Percentiles rank a stretch among this genome's conserved stretches.
phyloP scores from a whole-genome alignment of 1,140 invertebrate genomes.

The Neodiprion virginianus region DNA sequence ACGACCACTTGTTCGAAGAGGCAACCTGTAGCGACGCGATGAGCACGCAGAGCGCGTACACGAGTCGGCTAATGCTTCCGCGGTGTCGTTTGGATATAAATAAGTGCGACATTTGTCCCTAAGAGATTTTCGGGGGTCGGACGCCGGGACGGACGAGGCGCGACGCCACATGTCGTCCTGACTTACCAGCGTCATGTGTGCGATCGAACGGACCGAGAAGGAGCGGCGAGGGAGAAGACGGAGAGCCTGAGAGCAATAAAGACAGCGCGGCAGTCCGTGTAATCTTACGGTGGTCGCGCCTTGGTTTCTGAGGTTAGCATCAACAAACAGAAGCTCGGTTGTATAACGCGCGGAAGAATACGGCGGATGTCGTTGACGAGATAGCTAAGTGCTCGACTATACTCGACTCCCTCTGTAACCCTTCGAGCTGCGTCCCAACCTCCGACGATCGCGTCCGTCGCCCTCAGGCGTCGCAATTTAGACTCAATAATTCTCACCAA shows the following conservation, averaged over 20 bases:
- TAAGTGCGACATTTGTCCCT: neutral
- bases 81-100: constrained; percentile 8
- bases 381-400: neutral
- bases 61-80: neutral
- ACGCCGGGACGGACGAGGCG: neutral
- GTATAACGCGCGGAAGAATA: constrained; percentile 27
- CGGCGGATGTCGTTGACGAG: neutral
- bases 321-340: constrained; percentile 46
- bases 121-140: constrained; percentile 1
- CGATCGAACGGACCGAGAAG: neutral
- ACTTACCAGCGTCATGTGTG: neutral
- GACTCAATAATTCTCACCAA: no score
- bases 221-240: neutral
- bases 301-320: constrained; percentile 33
- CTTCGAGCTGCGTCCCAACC: neutral
- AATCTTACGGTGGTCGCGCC: constrained; percentile 37
- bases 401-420: neutral
- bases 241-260: neutral
- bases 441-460: neutral
- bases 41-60: neutral
- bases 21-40: constrained; percentile 8
- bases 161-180: constrained; percentile 3
- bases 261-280: constrained; percentile 33
- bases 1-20: constrained; percentile 11
- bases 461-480: no score